Percentiles rank a stretch among this genome's conserved stretches.
Evolutionary conservation across 2,888 invertebrate species (phyloP).

Genomic region (Ligdia adustata): DNA sequence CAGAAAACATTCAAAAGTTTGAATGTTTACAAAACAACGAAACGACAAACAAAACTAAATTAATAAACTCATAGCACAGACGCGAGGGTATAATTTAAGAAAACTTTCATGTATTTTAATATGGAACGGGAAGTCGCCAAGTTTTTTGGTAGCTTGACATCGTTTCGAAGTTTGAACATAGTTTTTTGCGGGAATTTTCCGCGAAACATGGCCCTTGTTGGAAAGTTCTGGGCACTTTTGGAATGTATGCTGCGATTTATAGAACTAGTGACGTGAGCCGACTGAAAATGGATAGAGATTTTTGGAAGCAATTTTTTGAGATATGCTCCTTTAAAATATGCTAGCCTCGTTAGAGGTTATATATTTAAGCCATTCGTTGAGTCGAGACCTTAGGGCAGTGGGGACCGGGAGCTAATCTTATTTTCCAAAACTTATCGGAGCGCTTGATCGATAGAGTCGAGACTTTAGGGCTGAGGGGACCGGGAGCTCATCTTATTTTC

Average conservation of each 20-base stretch:
- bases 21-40: too few relatives aligned
- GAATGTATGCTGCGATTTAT: conserved; percentile 8
- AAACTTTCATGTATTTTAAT: conserved; percentile 21
- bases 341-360: too few relatives aligned
- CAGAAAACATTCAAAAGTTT: too few relatives aligned
- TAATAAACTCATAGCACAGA: conserved; percentile 1
- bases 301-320: neutral
- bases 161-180: conserved; percentile 11
- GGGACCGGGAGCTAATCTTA: too few relatives aligned
- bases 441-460: too few relatives aligned
- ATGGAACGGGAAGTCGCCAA: conserved; percentile 5
- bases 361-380: too few relatives aligned
- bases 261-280: conserved; percentile 3
- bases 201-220: neutral
- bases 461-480: too few relatives aligned
- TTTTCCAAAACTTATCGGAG: too few relatives aligned
- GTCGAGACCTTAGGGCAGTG: too few relatives aligned
- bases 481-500: too few relatives aligned
- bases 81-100: conserved; percentile 2
- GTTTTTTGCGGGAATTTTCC: conserved; percentile 12
- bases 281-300: conserved; percentile 1
- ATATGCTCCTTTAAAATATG: too few relatives aligned
- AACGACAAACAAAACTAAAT: neutral
- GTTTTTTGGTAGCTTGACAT: conserved; percentile 18
- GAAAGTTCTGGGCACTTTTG: conserved; percentile 7